phyloP scores from a whole-genome alignment of 2,113 vertebrate species.

The Harpagus bidentatus region DNA sequence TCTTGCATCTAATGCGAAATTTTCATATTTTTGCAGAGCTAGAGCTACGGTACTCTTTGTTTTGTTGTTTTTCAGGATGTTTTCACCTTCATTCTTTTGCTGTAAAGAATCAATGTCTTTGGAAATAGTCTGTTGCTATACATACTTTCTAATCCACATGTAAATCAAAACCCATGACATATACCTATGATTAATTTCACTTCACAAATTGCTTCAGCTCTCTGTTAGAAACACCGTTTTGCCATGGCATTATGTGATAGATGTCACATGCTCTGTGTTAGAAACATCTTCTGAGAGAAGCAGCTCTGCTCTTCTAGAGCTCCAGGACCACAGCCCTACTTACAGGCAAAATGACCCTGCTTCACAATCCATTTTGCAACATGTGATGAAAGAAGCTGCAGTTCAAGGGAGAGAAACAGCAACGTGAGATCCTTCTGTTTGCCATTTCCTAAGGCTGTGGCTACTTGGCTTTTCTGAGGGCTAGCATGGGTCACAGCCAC shows the following conservation, averaged over 20 bases:
- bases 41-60: background rate
- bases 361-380: background rate
- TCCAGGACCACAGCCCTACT: background rate
- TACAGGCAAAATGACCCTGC: accelerated
- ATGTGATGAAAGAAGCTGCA: background rate
- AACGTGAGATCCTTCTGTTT: background rate
- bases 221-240: background rate
- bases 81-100: background rate
- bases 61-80: background rate
- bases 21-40: background rate
- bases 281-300: background rate
- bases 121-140: background rate
- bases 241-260: background rate
- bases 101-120: background rate
- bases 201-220: background rate
- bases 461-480: background rate
- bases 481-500: background rate
- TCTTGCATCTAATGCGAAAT: background rate
- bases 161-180: background rate
- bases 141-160: background rate
- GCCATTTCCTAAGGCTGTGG: background rate
- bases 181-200: background rate
- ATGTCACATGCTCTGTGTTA: background rate
- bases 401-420: background rate
- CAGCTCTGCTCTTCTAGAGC: background rate